A percentile compares a stretch with the other conserved stretches of the same genome.
Conservation (phyloP, 2,888 invertebrate genomes). For the Andrena praecox region DNA sequence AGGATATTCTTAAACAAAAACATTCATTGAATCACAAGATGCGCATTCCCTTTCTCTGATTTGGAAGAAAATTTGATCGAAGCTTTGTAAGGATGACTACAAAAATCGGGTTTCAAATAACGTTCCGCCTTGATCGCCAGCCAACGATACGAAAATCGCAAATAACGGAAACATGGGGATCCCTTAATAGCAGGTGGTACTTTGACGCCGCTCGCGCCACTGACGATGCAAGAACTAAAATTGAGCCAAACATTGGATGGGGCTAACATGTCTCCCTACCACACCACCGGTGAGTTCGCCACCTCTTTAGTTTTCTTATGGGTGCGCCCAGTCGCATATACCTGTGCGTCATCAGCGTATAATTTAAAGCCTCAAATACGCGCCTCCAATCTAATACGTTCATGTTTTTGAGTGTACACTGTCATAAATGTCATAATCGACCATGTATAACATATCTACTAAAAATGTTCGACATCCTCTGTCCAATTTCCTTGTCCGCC, state of each 20-base stretch:
- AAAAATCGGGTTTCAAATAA: constrained; percentile 12
- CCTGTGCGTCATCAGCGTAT: constrained; percentile 41
- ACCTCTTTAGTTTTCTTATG: constrained; percentile 74
- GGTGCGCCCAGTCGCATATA: constrained; percentile 39
- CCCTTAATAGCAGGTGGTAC: constrained; percentile 87
- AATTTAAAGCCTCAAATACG: constrained; percentile 34
- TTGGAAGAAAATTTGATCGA: not conserved
- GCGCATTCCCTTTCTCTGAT: not conserved
- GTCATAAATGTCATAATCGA: not conserved
- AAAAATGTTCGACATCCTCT: not conserved
- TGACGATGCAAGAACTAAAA: constrained; percentile 92
- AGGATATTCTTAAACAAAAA: not conserved
- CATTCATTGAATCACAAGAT: too few species aligned
- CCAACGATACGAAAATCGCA: constrained; percentile 66
- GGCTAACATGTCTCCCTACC: constrained; percentile 89
- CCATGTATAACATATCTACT: constrained; percentile 1
- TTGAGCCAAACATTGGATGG: constrained; percentile 89
- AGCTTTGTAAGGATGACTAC: not conserved
- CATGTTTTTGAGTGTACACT: constrained; percentile 31
- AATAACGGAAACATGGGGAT: constrained; percentile 79
- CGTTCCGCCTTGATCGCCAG: constrained; percentile 74
- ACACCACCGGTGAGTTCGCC: constrained; percentile 88
- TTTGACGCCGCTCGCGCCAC: constrained; percentile 90
- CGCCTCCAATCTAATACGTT: constrained; percentile 40
- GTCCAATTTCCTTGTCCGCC: not conserved